Evolutionary conservation across 1,140 invertebrate genomes (phyloP).

Genomic region (Hermatobates lingyangjiaoensis): DNA sequence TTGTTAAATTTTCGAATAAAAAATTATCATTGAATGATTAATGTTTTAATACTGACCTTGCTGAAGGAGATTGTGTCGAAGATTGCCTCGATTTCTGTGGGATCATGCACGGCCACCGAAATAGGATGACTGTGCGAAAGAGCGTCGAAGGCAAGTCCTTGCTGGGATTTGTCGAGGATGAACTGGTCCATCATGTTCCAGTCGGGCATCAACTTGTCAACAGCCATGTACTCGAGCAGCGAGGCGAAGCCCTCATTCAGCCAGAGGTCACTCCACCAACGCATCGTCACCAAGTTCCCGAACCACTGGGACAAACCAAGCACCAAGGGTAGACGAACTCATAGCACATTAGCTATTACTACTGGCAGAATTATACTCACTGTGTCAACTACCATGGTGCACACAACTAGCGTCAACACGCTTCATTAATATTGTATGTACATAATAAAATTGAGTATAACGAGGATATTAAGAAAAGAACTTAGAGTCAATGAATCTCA

Average conservation of each 20-base stretch:
- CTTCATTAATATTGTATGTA: too few relatives aligned
- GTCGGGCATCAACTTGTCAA: slow-evolving; percentile 32
- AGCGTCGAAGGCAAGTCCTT: slow-evolving; percentile 52
- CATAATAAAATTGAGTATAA: too few relatives aligned
- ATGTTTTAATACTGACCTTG: slow-evolving; percentile 48
- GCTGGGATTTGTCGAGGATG: slow-evolving; percentile 41
- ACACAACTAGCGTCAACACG: too few relatives aligned
- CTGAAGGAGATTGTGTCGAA: slow-evolving; percentile 75
- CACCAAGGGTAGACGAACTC: slow-evolving; percentile 12
- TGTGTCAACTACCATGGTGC: too few relatives aligned
- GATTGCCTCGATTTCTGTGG: slow-evolving; percentile 65
- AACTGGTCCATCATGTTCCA: slow-evolving; percentile 43
- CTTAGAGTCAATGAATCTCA: too few relatives aligned
- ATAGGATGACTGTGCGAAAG: slow-evolving; percentile 65
- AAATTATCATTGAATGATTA: too few relatives aligned
- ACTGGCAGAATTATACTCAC: too few relatives aligned
- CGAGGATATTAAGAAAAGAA: too few relatives aligned
- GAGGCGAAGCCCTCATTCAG: slow-evolving; percentile 74
- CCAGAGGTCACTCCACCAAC: slow-evolving; percentile 77
- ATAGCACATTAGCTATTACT: too few relatives aligned
- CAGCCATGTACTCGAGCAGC: slow-evolving; percentile 56
- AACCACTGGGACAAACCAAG: slow-evolving; percentile 43
- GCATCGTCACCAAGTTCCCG: slow-evolving; percentile 74
- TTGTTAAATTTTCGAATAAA: too few relatives aligned
- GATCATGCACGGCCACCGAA: slow-evolving; percentile 55